Base-by-base conservation (phyloP, 2,888 invertebrate genomes). In the Leucophora obtusa region DNA sequence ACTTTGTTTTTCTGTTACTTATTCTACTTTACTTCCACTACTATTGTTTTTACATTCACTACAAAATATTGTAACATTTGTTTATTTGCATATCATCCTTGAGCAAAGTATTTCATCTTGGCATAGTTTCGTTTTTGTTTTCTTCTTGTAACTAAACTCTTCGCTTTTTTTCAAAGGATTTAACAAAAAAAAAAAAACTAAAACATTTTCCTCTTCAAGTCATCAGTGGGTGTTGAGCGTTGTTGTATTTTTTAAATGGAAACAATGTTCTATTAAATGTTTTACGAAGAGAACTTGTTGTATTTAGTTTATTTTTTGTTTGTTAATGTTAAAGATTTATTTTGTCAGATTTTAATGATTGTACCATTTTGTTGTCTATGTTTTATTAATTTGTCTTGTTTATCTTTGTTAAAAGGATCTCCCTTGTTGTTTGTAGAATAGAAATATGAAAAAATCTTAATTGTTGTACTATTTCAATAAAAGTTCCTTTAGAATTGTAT, bases 81-180 rank as follows among this genome's bases (percentile, higher is more conserved):
- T 71, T 77, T 77, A 77, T 71, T 66, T 77, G 28, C 28, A 28
- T 28, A 28, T 28, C 28, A 28, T 28, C 28, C 28, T 28, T 28
- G 28, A 28, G 28, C 28, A 28, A 28, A 28, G 28, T 59, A 63
- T 54, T 65, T 71, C 73, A 76, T 76, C 72, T 76, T 81, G 80
- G 81, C 81, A 77, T 70, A 81, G 60, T 81, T 81, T 73, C 35
- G 15, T 43, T 50, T 4, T 24, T 54, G 5, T 6, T 18, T 28
- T 8, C 24, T 21, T 66, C 38, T 58, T 71, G 10, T 21, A 47
- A 47, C 65, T 59, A 71, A 71, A 71, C 65, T 65, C 59, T 28
- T 6, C 4, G n/a, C n/a, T 21, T 71, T 62, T 24, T 66, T 77
- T 66, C 33, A 54, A 66, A 54, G 24, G 24, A 24, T 24, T 14